A percentile compares a stretch with the other conserved stretches of the same genome.
These are phyloP conservation scores for Rousettus madagascariensis DNA, from an alignment of 2,797 vertebrate species.

Conservation along the genomic window DNA sequence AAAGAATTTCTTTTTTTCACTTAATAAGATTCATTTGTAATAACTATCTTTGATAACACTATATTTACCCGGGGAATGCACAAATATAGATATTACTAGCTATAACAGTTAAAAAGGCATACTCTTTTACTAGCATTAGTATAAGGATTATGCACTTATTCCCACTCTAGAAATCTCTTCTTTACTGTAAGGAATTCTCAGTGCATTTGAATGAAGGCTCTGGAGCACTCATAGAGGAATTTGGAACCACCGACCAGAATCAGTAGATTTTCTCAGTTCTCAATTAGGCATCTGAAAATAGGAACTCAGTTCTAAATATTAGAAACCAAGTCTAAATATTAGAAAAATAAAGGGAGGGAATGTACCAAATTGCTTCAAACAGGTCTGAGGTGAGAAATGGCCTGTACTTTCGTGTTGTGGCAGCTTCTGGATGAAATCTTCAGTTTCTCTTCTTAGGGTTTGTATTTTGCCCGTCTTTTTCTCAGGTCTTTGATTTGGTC, in stretches of 20 bases:
- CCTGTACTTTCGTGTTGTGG: slow-evolving; percentile 44
- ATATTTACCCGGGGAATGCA: slow-evolving; percentile 52
- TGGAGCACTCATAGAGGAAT: neutral
- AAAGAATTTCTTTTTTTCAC: neutral
- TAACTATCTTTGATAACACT: slow-evolving; percentile 42
- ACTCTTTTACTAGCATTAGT: neutral
- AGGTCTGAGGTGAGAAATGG: slow-evolving; percentile 6
- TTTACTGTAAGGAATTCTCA: neutral
- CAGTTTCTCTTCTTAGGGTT: slow-evolving; percentile 82
- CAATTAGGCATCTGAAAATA: slow-evolving; percentile 45
- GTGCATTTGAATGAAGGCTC: neutral
- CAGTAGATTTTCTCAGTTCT: neutral
- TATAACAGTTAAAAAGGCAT: neutral
- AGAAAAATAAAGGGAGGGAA: slow-evolving; percentile 19
- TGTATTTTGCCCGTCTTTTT: slow-evolving; percentile 90
- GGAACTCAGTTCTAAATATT: slow-evolving; percentile 52
- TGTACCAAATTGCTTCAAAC: slow-evolving; percentile 16
- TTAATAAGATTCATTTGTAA: slow-evolving; percentile 75
- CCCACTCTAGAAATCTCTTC: neutral
- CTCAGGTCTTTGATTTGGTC: slow-evolving; percentile 96
- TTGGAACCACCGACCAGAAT: neutral
- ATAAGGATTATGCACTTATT: neutral
- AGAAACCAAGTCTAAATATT: slow-evolving; percentile 56
- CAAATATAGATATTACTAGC: neutral
- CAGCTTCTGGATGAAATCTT: slow-evolving; percentile 37